Evolutionary conservation across 2,113 vertebrate genomes (phyloP).

Genomic region (Gila orcuttii): DNA sequence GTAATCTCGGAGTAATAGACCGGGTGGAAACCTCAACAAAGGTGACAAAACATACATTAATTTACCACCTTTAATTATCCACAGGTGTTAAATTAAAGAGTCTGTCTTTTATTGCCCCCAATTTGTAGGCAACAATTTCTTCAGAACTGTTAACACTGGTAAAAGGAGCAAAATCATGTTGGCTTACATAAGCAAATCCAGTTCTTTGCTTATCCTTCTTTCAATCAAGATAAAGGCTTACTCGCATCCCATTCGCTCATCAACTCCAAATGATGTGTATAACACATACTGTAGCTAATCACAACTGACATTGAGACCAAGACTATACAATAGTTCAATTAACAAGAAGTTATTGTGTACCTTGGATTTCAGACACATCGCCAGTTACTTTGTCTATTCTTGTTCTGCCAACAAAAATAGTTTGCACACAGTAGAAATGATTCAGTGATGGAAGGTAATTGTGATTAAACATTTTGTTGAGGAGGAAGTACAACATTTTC

Average conservation of each 20-base stretch:
- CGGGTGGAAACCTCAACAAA: constrained; percentile 39
- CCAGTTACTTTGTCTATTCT: too few relatives aligned
- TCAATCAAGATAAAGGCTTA: not conserved
- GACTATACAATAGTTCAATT: too few relatives aligned
- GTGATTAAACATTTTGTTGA: too few relatives aligned
- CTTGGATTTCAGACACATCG: too few relatives aligned
- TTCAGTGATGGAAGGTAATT: too few relatives aligned
- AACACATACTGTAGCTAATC: too few relatives aligned
- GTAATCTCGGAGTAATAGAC: constrained; percentile 35
- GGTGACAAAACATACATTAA: constrained; percentile 54
- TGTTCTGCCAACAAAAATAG: too few relatives aligned
- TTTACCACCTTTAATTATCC: constrained; percentile 50
- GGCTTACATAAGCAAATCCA: not conserved
- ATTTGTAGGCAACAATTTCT: constrained; percentile 19
- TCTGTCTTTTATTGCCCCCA: constrained; percentile 47
- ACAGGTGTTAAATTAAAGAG: constrained; percentile 38
- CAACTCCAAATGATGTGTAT: too few relatives aligned
- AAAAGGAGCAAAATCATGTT: not conserved
- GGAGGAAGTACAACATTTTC: too few relatives aligned
- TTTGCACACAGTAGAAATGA: too few relatives aligned
- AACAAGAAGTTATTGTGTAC: too few relatives aligned
- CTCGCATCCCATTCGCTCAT: not conserved
- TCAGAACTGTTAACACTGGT: constrained; percentile 39
- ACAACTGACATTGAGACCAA: too few relatives aligned
- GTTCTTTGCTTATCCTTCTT: constrained; percentile 16